phyloP scores from a whole-genome alignment of 2,113 vertebrate genomes.

The Odobenus rosmarus region DNA sequence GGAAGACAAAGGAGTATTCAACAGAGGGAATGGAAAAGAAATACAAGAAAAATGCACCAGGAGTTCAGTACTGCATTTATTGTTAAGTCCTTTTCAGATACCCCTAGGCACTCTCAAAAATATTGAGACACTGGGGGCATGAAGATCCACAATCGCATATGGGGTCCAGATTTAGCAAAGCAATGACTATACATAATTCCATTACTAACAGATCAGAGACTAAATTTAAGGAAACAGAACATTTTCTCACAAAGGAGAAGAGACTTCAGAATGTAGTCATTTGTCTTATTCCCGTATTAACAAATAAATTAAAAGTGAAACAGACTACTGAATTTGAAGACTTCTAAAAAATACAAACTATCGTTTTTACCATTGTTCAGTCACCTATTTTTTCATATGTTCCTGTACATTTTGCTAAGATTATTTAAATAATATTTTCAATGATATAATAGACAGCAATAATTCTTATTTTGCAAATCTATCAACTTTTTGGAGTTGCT shows the following conservation, averaged over 20 bases:
- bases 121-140: not conserved
- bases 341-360: not conserved
- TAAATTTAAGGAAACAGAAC: not conserved
- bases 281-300: not conserved
- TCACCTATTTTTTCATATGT: not conserved
- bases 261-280: not conserved
- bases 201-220: not conserved
- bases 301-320: not conserved
- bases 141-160: not conserved
- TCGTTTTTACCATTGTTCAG: not conserved
- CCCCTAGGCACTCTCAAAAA: not conserved
- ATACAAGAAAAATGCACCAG: not conserved
- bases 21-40: not conserved
- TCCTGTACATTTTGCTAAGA: not conserved
- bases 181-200: not conserved
- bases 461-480: not conserved
- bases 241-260: not conserved
- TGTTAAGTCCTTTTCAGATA: not conserved
- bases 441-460: not conserved
- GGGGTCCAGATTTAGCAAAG: not conserved
- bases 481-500: not conserved
- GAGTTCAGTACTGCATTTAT: not conserved
- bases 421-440: conserved; percentile 28
- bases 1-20: not conserved
- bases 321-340: not conserved